Evolutionary conservation across 2,797 vertebrate genomes (phyloP).

Genomic region (Sciurus vulgaris): DNA sequence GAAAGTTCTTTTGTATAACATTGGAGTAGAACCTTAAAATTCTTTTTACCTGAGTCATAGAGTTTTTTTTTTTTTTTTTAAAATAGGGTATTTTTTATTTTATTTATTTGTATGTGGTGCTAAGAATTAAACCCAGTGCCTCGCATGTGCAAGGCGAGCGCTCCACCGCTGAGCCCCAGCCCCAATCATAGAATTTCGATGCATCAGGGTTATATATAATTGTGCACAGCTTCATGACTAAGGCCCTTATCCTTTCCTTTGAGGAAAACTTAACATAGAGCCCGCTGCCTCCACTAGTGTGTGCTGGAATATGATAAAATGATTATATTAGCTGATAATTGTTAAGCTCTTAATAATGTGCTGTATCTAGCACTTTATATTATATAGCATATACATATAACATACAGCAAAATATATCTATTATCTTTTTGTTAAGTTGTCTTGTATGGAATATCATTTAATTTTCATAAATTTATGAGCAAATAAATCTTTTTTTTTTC

Average conservation of each 20-base stretch:
- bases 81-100: no score
- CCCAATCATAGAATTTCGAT: not conserved
- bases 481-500: not conserved
- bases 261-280: not conserved
- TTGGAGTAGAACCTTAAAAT: not conserved
- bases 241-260: not conserved
- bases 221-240: not conserved
- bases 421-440: not conserved
- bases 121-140: no score
- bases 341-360: conserved; percentile 5
- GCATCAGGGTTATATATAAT: not conserved
- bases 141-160: no score
- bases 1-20: not conserved
- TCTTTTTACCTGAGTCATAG: not conserved
- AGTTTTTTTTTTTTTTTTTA: not conserved
- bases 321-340: not conserved
- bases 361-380: no score
- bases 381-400: no score
- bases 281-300: not conserved
- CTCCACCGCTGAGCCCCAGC: no score
- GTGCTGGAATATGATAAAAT: not conserved
- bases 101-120: no score
- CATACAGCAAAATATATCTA: no score
- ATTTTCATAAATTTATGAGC: conserved; percentile 4
- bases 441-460: not conserved